phyloP scores from a whole-genome alignment of 2,888 invertebrate genomes.

The Watsonalla cultraria region DNA sequence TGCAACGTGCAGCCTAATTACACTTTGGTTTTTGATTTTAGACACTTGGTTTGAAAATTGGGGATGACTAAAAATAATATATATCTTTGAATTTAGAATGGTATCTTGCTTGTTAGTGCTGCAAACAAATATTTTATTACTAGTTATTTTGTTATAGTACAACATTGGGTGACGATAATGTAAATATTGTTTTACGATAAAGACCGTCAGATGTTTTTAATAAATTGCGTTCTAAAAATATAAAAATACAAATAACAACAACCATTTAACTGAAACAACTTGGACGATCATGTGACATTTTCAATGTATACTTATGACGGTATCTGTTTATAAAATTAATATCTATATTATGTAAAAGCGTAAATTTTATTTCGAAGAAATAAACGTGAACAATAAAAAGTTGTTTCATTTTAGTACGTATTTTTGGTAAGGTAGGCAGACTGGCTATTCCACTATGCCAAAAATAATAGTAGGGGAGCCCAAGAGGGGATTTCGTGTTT shows the following conservation, averaged over 20 bases:
- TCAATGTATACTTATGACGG: slow-evolving; percentile 8
- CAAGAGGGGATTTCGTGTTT: no score
- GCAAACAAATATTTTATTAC: not conserved
- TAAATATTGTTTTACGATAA: no score
- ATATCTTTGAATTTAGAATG: no score
- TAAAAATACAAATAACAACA: no score
- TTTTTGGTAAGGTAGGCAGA: no score
- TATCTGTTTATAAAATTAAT: slow-evolving; percentile 1
- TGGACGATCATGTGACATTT: not conserved
- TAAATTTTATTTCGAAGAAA: not conserved
- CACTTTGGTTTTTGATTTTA: slow-evolving; percentile 12
- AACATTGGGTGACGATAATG: not conserved
- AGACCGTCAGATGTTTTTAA: no score
- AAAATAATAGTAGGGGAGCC: no score
- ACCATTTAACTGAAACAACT: no score
- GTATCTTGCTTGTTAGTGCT: no score
- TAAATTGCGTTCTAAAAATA: no score
- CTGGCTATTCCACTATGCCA: no score
- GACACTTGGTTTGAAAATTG: not conserved
- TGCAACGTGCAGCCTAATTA: slow-evolving; percentile 55
- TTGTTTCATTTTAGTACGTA: not conserved
- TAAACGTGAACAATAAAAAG: not conserved
- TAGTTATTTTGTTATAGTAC: not conserved
- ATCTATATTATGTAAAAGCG: not conserved
- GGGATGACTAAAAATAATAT: no score